Evolutionary conservation across 2,888 invertebrate species (phyloP).

Genomic region (Alentia gelatinosa): DNA sequence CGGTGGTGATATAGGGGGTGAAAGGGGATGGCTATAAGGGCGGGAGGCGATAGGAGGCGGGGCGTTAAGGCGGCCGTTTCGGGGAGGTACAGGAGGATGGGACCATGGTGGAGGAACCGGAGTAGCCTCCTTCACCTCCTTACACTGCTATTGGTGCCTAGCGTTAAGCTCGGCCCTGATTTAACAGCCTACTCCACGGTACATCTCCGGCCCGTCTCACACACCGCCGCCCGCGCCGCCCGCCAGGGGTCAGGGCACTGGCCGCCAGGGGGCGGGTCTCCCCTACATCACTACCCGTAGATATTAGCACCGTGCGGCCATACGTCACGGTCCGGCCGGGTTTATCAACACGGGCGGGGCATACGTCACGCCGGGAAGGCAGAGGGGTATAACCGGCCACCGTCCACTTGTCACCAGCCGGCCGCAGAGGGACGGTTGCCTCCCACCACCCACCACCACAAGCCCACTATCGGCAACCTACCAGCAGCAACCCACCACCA

Average conservation of each 20-base stretch:
- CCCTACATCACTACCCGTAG: background rate
- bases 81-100: background rate
- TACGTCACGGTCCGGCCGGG: background rate
- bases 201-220: background rate
- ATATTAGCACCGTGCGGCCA: conserved; percentile 1
- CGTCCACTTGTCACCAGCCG: no score
- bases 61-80: background rate
- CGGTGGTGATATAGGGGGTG: no score
- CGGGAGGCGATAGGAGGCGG: background rate
- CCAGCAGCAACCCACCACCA: no score
- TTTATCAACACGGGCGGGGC: background rate
- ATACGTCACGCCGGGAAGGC: no score
- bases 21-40: background rate
- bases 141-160: background rate
- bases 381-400: no score
- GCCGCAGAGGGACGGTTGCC: no score
- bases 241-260: background rate
- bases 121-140: background rate
- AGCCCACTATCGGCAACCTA: no score
- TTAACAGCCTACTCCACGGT: background rate
- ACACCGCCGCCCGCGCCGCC: background rate
- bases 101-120: background rate
- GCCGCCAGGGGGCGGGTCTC: background rate
- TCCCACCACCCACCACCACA: no score
- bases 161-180: background rate